A percentile compares a stretch with the other conserved stretches of the same genome.
These are phyloP conservation scores for Monarcha castaneiventris DNA, from an alignment of 2,113 vertebrate species.

Conservation along the genomic window DNA sequence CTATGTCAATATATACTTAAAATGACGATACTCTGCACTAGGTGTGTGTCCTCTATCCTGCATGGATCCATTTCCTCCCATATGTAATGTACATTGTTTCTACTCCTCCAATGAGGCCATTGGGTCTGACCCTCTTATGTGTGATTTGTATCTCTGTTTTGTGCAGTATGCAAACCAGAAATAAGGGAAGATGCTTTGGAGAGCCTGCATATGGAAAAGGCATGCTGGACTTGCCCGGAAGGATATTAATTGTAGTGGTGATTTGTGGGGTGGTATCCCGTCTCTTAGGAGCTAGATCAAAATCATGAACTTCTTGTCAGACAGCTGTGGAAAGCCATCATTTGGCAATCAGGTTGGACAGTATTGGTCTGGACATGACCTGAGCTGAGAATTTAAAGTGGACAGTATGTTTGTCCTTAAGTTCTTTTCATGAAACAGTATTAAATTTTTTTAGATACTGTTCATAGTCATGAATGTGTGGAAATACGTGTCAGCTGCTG, in stretches of 20 bases:
- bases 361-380: not conserved
- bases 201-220: not conserved
- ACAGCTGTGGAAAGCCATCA: not conserved
- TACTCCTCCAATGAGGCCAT: fast-evolving
- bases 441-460: not conserved
- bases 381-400: not conserved
- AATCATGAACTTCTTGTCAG: not conserved
- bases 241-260: not conserved
- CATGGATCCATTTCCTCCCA: not conserved
- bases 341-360: not conserved
- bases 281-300: not conserved
- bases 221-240: not conserved
- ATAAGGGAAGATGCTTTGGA: not conserved
- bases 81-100: not conserved
- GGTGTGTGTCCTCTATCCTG: not conserved
- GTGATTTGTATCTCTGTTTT: not conserved
- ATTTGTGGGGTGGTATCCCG: not conserved
- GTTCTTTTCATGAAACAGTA: not conserved
- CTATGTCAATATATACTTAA: not conserved
- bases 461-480: slow-evolving; percentile 8
- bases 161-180: not conserved
- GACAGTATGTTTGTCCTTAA: not conserved
- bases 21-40: not conserved
- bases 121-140: not conserved
- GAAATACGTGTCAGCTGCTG: slow-evolving; percentile 26